Conservation (phyloP, 1,140 invertebrate species). For the Heterodera schachtii region DNA sequence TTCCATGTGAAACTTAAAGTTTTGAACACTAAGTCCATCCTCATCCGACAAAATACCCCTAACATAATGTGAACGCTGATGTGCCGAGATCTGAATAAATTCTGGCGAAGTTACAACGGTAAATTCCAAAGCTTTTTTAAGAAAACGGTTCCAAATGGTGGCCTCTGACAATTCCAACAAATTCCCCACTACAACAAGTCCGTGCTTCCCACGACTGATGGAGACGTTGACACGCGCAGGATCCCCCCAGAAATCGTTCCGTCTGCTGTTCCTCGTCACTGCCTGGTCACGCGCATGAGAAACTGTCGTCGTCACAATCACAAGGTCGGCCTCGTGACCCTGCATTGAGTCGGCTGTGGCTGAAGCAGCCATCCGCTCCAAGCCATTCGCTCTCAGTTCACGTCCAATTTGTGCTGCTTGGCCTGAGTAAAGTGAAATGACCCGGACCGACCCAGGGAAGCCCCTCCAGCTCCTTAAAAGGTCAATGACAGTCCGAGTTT, state of each 20-base stretch:
- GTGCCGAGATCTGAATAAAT: no score
- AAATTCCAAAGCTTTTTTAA: not conserved
- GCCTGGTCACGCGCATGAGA: not conserved
- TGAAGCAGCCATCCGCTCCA: not conserved
- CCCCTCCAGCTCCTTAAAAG: not conserved
- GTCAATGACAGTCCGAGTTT: constrained; percentile 5
- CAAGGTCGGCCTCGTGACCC: not conserved
- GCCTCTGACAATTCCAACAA: not conserved
- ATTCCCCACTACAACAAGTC: not conserved
- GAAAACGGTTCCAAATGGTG: not conserved
- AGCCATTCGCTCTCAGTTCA: not conserved
- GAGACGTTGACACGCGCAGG: not conserved
- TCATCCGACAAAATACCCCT: no score
- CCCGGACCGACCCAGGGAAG: not conserved
- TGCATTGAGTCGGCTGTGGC: not conserved
- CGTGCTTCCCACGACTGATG: not conserved
- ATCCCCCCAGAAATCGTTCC: constrained; percentile 8
- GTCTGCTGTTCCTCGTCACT: not conserved
- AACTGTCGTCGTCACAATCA: not conserved
- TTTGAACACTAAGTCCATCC: no score
- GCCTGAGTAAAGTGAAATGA: not conserved
- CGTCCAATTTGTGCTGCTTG: not conserved
- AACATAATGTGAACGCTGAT: no score
- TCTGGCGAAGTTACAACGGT: no score
- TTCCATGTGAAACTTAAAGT: no score